Conservation (phyloP, 2,797 vertebrate species). For the Astyanax mexicanus region DNA sequence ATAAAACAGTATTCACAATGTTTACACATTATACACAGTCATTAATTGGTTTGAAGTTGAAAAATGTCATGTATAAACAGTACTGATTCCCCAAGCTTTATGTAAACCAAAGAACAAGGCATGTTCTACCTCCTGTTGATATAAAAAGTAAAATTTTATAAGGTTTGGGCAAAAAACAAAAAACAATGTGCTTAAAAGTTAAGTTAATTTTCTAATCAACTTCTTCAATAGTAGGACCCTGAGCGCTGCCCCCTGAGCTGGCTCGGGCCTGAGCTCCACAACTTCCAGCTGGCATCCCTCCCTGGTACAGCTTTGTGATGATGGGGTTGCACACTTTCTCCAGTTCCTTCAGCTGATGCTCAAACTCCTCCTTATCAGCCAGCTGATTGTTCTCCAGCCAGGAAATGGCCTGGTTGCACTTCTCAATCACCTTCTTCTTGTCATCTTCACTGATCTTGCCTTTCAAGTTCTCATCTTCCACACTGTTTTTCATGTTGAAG, state of each 20-base stretch:
- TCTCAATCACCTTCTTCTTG: slow-evolving; percentile 55
- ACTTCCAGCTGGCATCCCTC: slow-evolving; percentile 54
- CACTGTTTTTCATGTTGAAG: slow-evolving; percentile 59
- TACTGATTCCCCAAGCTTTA: not conserved
- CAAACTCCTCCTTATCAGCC: slow-evolving; percentile 58
- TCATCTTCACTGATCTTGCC: slow-evolving; percentile 57
- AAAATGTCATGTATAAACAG: not conserved
- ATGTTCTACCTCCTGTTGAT: not conserved
- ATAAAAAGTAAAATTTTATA: no score
- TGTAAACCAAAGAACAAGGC: not conserved
- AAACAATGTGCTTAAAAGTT: not conserved
- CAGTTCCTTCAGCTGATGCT: slow-evolving; percentile 57
- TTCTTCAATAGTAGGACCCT: slow-evolving; percentile 60
- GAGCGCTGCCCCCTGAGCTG: slow-evolving; percentile 24
- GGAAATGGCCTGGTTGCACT: slow-evolving; percentile 48
- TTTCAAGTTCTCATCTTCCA: slow-evolving; percentile 57
- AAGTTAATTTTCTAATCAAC: slow-evolving; percentile 47
- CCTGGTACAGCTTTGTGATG: slow-evolving; percentile 62
- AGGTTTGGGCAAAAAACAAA: not conserved
- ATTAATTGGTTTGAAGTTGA: not conserved
- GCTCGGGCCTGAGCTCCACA: slow-evolving; percentile 51
- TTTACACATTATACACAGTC: not conserved
- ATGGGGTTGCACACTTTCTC: slow-evolving; percentile 62
- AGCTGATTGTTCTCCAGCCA: slow-evolving; percentile 61
- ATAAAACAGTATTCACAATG: not conserved